Evolutionary conservation across 2,113 vertebrate genomes (phyloP), one percentile per base, ranked within the genome.

Genomic region (Artemisiospiza belli): DNA sequence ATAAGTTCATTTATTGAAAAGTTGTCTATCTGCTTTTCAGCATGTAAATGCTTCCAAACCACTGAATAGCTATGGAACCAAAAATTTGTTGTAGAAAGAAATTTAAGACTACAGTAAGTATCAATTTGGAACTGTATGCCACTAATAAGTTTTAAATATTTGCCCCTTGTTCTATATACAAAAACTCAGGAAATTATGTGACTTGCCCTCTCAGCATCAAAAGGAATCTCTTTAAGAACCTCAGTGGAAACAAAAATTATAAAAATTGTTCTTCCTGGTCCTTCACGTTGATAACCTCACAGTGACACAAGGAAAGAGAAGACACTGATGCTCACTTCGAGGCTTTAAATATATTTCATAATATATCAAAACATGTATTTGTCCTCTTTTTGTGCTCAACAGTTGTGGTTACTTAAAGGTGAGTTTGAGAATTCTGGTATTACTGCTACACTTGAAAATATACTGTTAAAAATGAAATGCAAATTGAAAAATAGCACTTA

Each of bases 211-310:
- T 73, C 28, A 44, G 22, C 5, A 74, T 69, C 55, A 66, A 15
- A 66, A 1, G 3, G 15, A 78, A 69, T 19, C n/a, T 77, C n/a
- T 64, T 59, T n/a, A 69, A 80, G 46, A 88, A 80, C 3, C 5
- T 51, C 27, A 43, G 28, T n/a, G 51, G 46, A 81, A 89, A 87
- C 15, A 49, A 74, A 87, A 88, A 31, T 57, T 11, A 66, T 25
- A 39, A 54, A 77, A 46, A 22, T 5, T 37, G 17, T 24, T 64
- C 37, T 52, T 52, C 28, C 39, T 3, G 0, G 37, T 44, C n/a
- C 28, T 75, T 83, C 59, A 68, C 0, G 0, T 8, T 23, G 27
- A 39, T 72, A 64, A 61, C 27, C 35, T 66, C 37, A 28, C 11
- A 2, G 1, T 18, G 27, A 72, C 27, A 69, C 22, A 63, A 0